Evolutionary conservation across 2,797 vertebrate species (phyloP).

Genomic region (Tinamus major): DNA sequence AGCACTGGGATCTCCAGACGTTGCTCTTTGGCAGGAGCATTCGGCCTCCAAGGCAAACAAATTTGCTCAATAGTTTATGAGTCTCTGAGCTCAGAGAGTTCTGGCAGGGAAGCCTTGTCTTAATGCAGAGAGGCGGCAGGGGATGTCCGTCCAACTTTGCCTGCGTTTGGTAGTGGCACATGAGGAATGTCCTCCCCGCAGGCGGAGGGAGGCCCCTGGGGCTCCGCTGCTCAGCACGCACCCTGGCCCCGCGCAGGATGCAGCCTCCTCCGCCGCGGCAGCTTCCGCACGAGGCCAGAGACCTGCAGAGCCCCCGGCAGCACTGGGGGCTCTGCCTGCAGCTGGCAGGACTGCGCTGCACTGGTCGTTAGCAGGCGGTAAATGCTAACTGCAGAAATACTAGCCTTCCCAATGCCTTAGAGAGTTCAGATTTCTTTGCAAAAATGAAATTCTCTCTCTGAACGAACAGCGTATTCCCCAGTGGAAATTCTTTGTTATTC

Average conservation of each 20-base stretch:
- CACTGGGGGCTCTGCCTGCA: too few species aligned
- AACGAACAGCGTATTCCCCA: conserved; percentile 1
- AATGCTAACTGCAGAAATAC: neutral
- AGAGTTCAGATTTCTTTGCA: neutral
- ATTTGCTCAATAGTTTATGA: conserved; percentile 36
- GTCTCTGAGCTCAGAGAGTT: neutral
- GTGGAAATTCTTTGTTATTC: neutral
- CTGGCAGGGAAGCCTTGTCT: conserved; percentile 16
- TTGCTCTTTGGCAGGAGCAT: neutral
- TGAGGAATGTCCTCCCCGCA: neutral
- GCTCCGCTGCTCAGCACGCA: neutral
- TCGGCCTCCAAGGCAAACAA: neutral
- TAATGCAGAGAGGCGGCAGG: neutral
- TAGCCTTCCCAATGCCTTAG: neutral
- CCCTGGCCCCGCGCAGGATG: neutral
- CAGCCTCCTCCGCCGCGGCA: neutral
- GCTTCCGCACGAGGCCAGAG: neutral
- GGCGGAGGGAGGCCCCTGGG: neutral
- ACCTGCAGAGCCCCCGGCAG: too few species aligned
- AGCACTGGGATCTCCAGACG: neutral
- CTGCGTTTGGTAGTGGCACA: conserved; percentile 18
- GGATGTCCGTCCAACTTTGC: conserved; percentile 20
- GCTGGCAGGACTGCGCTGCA: neutral
- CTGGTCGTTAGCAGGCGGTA: neutral
- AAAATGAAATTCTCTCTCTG: neutral